Conservation (phyloP, 2,113 vertebrate species). For the Archocentrus centrarchus region DNA sequence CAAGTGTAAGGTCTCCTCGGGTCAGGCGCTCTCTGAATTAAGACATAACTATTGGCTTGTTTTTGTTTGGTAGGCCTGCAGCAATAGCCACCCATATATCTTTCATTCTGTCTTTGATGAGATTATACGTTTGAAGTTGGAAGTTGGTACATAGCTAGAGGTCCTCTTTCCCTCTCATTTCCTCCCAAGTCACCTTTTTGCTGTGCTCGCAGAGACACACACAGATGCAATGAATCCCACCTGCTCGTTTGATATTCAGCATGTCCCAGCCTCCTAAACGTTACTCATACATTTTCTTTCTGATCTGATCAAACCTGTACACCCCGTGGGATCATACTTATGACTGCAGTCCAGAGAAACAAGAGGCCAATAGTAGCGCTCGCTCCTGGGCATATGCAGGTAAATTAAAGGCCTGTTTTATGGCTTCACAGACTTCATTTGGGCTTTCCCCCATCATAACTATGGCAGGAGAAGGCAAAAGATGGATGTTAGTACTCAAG, state of each 20-base stretch:
- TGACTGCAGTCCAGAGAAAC: conserved; percentile 43
- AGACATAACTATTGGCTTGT: conserved; percentile 4
- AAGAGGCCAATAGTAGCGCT: conserved; percentile 28
- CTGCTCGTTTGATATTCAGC: conserved; percentile 57
- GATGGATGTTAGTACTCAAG: conserved; percentile 37
- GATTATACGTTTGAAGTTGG: conserved; percentile 29
- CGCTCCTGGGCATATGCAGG: conserved; percentile 56
- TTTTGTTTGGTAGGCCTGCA: conserved; percentile 16
- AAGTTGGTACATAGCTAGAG: conserved; percentile 36
- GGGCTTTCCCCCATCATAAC: conserved; percentile 59
- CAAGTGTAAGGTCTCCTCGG: not conserved
- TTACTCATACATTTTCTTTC: conserved; percentile 52
- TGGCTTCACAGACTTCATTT: conserved; percentile 53
- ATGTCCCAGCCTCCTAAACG: conserved; percentile 9
- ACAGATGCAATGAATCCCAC: conserved; percentile 50
- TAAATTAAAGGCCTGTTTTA: conserved; percentile 76
- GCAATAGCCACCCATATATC: conserved; percentile 18
- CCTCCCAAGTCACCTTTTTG: conserved; percentile 30
- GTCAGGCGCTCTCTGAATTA: conserved; percentile 29
- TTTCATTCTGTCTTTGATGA: conserved; percentile 36
- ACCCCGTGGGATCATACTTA: conserved; percentile 46
- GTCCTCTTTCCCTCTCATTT: conserved; percentile 47
- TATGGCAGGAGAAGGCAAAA: conserved; percentile 3
- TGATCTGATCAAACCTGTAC: conserved; percentile 60
- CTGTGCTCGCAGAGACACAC: conserved; percentile 33